Base-by-base conservation (phyloP, 2,113 vertebrate species). In the Ancistrus triradiatus region DNA sequence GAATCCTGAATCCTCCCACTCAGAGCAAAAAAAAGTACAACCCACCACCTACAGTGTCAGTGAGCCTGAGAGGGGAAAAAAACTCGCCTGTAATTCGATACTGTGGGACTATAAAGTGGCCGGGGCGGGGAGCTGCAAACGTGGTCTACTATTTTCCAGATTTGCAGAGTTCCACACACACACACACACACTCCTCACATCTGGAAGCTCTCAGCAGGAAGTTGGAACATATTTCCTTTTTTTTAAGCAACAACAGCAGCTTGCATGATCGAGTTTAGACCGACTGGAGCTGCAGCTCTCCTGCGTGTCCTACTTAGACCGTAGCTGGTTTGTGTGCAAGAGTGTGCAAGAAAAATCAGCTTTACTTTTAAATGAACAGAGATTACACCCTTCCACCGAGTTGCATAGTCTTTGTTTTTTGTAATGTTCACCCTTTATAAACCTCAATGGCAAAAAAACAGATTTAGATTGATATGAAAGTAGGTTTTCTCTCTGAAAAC, bases 1-100 rank as follows among this genome's bases (percentile, higher is more conserved):
- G 21, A 53, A 44, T 83, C 82, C 82, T 53, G 72, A 81, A 80
- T 82, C 80, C 84, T 84, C 86, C 85, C 82, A 72, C 80, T 53
- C 48, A 1, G 1, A 18, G 48, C 7, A 43, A 55, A 18, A 64
- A n/a, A 31, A 68, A 22, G 75, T 59, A 67, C 58, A 65, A 68
- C 50, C 67, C 52, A 70, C 74, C 67, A 80, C 76, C 74, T 76
- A 70, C 72, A 65, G 38, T 69, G 64, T 66, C 70, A 67, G 72
- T 69, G 14, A 63, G 38, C 59, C 18, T 49, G 21, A 24, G 47
- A 58, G 53, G 33, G 33, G 43, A 47, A 24, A 28, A 69, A 52
- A 44, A 24, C 15, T n/a, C 22, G 22, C 28, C 25, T 69, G 66
- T 21, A 51, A 69, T 46, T 53, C 7, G 56, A 70, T 60, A 57